Conservation (phyloP, 2,888 invertebrate genomes). For the Drosophila nigritarsus region DNA sequence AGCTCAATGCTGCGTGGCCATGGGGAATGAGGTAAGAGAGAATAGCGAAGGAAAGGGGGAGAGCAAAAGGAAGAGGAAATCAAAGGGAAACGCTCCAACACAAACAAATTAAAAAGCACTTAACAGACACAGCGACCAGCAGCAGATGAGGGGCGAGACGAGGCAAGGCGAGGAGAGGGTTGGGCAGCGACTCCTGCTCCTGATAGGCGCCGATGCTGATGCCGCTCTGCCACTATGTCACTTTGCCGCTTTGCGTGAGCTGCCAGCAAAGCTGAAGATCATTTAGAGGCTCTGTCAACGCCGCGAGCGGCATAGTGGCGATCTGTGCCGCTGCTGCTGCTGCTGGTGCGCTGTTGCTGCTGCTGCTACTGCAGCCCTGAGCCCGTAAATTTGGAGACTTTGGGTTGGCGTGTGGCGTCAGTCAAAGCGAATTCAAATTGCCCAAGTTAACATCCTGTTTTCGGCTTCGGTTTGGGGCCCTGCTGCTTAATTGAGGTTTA, state of each 20-base stretch:
- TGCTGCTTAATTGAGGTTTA: constrained; percentile 81
- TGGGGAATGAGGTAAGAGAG: neutral
- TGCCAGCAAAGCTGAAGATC: constrained; percentile 40
- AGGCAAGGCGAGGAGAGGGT: neutral
- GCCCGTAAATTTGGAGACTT: constrained; percentile 64
- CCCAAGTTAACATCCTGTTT: constrained; percentile 74
- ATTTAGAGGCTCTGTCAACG: constrained; percentile 63
- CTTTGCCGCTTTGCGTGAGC: constrained; percentile 33
- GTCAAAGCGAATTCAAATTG: constrained; percentile 77
- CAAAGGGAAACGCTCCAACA: constrained; percentile 39
- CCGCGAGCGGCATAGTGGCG: constrained; percentile 26
- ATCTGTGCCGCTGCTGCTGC: neutral
- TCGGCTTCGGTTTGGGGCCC: constrained; percentile 44
- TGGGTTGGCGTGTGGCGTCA: constrained; percentile 82
- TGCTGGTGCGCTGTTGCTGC: neutral
- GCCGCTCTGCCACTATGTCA: constrained; percentile 3
- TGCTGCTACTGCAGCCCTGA: constrained; percentile 1
- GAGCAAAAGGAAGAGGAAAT: neutral
- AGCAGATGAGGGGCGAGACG: constrained; percentile 7
- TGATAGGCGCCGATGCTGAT: constrained; percentile 51
- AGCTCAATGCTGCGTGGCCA: neutral
- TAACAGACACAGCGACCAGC: constrained; percentile 56
- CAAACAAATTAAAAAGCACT: constrained; percentile 81
- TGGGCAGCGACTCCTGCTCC: constrained; percentile 20
- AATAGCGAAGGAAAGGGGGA: neutral